These are phyloP conservation scores for Mormyrops attenuatus DNA, from an alignment of 2,797 vertebrate species.

Conservation along the genomic window DNA sequence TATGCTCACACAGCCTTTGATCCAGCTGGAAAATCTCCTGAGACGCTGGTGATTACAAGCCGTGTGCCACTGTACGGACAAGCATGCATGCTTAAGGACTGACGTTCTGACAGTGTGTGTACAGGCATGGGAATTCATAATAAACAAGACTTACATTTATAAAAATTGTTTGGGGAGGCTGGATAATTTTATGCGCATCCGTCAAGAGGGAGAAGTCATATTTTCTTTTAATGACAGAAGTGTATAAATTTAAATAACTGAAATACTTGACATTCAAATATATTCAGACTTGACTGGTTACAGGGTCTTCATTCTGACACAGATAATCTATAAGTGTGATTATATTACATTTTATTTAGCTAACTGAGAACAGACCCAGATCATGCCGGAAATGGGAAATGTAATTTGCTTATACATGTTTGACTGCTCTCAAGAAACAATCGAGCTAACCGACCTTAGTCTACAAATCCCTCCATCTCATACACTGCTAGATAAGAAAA, in stretches of 20 bases:
- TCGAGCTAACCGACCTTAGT: neutral
- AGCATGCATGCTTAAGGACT: neutral
- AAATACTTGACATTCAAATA: neutral
- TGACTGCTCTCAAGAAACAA: neutral
- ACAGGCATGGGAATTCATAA: neutral
- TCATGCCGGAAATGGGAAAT: neutral
- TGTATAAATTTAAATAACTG: neutral
- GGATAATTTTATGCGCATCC: neutral
- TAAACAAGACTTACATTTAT: neutral
- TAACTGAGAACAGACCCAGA: neutral
- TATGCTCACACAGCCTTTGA: neutral
- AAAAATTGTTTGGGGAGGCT: neutral
- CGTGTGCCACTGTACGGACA: neutral
- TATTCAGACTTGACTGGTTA: neutral
- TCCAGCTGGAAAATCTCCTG: neutral
- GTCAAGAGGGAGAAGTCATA: neutral
- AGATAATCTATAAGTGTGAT: neutral
- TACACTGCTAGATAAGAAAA: neutral
- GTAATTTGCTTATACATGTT: neutral
- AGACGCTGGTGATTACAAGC: neutral
- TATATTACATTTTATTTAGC: neutral
- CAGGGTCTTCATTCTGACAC: neutral
- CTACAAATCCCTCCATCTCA: neutral
- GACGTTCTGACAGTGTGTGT: neutral
- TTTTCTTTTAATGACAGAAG: neutral